Evolutionary conservation across 2,113 vertebrate genomes (phyloP), one percentile per base, ranked within the genome.

Genomic region (Trogon melanurus): DNA sequence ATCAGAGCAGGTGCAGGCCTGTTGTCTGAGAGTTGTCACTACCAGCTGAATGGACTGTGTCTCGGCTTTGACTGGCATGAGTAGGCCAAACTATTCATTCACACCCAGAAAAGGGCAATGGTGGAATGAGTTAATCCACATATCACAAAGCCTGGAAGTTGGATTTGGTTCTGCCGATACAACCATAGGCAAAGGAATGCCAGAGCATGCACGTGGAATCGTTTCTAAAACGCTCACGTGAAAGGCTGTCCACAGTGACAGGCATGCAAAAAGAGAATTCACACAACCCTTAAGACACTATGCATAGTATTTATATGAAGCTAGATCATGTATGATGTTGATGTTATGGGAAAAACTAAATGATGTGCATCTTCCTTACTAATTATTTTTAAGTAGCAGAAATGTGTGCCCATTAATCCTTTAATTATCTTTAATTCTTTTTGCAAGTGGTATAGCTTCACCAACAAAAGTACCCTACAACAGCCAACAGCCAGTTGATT

Each of bases 1-100:
- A 86, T 65, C 45, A 67, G 88, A 96, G 95, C 95, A 96, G 95
- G 95, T 96, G 95, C 92, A 95, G 57, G 61, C 21, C 30, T 53
- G 15, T 84, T 94, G 90, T 93, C 58, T 79, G 65, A 72, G 45
- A 10, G 23, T 13, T 86, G 65, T 69, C 72, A 53, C 53, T 90
- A 54, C 53, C 34, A 69, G 50, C 57, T 94, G 79, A 91, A 96
- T 65, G 48, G 38, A 74, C 85, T 45, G 10, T 34, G 51, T 83
- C 38, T 94, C 60, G 76, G 69, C 48, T 87, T 96, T 86, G 72
- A 90, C 79, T 80, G 69, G 41, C 13, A 50, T 69, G 90, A 94
- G 75, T 79, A 93, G 82, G 72, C 79, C 93, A 96, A 94, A 89
- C 34, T 74, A 58, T 75, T 95, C 56, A 64, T 23, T 78, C 3